These are phyloP conservation scores for Luscinia luscinia DNA, from an alignment of 2,797 vertebrate species.

Conservation along the genomic window DNA sequence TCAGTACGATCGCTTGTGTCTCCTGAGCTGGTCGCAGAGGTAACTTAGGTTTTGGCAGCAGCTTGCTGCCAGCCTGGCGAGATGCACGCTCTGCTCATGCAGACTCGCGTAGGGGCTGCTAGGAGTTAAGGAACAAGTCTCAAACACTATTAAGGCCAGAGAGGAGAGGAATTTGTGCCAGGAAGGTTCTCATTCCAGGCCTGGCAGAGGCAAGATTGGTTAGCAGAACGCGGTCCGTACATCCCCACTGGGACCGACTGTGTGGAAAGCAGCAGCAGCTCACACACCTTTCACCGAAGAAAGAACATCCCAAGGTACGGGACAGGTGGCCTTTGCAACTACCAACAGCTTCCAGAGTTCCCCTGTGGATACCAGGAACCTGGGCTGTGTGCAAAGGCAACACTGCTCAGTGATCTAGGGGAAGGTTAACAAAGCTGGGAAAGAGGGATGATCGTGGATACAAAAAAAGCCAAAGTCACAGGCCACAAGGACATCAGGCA, in stretches of 20 bases:
- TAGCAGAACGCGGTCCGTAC: no score
- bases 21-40: fast-evolving
- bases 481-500: not conserved
- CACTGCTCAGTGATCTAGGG: not conserved
- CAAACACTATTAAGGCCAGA: not conserved
- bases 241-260: no score
- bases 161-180: not conserved
- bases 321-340: not conserved
- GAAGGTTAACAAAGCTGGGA: not conserved
- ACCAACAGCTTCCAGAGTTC: no score
- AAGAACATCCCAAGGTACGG: not conserved
- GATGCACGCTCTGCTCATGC: not conserved
- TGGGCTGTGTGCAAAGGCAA: not conserved
- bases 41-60: not conserved
- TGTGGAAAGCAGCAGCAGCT: not conserved
- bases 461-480: not conserved
- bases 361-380: not conserved
- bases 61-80: not conserved
- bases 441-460: not conserved
- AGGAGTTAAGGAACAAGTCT: not conserved
- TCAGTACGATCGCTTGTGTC: fast-evolving
- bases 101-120: fast-evolving
- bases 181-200: not conserved
- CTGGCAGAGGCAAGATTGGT: not conserved
- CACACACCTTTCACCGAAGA: not conserved